Percentiles rank a stretch among this genome's conserved stretches.
Conservation (phyloP, 2,797 vertebrate species). For the Trachops cirrhosus region DNA sequence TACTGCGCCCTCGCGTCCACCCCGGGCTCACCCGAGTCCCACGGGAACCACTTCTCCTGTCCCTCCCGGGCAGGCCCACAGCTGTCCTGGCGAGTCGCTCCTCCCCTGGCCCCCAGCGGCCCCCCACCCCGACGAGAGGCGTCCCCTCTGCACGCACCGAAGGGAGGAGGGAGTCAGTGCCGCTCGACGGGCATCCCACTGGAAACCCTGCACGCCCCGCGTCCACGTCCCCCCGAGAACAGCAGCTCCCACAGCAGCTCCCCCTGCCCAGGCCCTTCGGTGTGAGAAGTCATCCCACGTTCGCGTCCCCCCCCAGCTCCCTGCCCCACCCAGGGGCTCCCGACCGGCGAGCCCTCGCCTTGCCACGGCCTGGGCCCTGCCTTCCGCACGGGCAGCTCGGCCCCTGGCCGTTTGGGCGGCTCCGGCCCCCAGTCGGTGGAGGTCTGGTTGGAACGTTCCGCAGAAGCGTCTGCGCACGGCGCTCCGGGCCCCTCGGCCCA, state of each 20-base stretch:
- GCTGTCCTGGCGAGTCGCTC: too few relatives aligned
- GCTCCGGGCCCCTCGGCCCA: rapidly evolving
- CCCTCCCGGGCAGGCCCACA: too few relatives aligned
- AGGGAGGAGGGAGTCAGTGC: rapidly evolving
- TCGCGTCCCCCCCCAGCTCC: rapidly evolving
- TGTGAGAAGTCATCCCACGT: rapidly evolving
- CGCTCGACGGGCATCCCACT: rapidly evolving
- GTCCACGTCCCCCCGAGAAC: neutral
- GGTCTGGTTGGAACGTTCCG: neutral
- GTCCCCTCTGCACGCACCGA: neutral
- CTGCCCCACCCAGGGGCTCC: too few relatives aligned
- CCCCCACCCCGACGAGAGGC: neutral
- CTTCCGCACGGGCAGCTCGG: rapidly evolving
- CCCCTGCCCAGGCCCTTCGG: rapidly evolving
- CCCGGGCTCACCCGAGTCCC: neutral
- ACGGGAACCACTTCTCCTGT: neutral
- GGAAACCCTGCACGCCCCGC: too few relatives aligned
- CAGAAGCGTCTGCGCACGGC: rapidly evolving
- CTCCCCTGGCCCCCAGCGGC: neutral
- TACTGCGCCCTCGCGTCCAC: rapidly evolving
- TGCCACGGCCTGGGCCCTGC: rapidly evolving
- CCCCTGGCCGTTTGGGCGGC: rapidly evolving
- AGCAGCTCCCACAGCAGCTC: rapidly evolving
- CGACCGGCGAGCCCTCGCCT: rapidly evolving
- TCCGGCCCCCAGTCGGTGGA: rapidly evolving